Evolutionary conservation across 2,113 vertebrate genomes (phyloP), one percentile per base, ranked within the genome.

Genomic region (Brienomyrus longianalis): DNA sequence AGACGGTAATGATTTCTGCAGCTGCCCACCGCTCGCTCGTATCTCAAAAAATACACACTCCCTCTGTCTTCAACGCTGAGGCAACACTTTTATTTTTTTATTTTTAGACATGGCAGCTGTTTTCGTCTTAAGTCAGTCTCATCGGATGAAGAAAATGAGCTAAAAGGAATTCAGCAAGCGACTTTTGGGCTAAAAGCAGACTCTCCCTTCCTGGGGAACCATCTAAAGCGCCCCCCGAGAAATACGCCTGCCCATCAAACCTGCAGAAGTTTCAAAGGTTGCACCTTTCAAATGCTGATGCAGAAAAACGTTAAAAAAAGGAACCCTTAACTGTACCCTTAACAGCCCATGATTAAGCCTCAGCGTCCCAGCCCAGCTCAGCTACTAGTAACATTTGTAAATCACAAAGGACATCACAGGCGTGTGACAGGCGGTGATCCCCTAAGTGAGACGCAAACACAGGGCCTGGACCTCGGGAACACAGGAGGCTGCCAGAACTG

Each of bases 221-320:
- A 48, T 90, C 92, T 91, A 92, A 92, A 2, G 88, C 91, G 91
- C 74, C 92, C 91, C 93, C 92, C 92, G 90, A 93, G 91, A 94
- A 94, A 95, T 94, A 89, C 90, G 90, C 92, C 91, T 94, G 50
- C 91, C 90, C 92, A 93, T 89, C 87, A 90, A 90, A 86, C 84
- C 54, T 84, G 90, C 90, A 77, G 87, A 70, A 90, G 80, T 88
- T 74, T 52, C 62, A 84, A 74, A 23, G 21, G 89, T 80, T 89
- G 89, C 90, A 89, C 35, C 54, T 83, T 45, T 35, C 70, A 74
- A 48, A 10, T 59, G 89, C 89, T 77, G 89, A 89, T 59, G 56
- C 77, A 85, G 89, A 90, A 47, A 35, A 85, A 50, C 13, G 21
- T 27, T 11, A 27, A 66, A 31, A 3, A 31, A 51, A 15, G 10